Conservation (phyloP, 2,113 vertebrate genomes). For the Leucosticte australis region DNA sequence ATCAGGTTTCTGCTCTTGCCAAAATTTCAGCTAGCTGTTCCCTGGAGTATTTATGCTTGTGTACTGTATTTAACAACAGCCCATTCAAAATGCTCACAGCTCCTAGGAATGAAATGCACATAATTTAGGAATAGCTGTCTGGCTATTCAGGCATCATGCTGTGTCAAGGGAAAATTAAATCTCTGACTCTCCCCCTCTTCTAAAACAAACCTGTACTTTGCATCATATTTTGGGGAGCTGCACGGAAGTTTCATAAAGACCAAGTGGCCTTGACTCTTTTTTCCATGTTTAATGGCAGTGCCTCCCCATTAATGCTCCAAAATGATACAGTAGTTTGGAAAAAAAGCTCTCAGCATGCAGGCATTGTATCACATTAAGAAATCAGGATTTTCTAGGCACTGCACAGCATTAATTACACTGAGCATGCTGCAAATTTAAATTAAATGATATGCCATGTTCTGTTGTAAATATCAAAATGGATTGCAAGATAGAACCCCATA, state of each 20-base stretch:
- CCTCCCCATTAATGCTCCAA: constrained; percentile 40
- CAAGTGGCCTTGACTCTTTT: not conserved
- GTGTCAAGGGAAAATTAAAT: constrained; percentile 61
- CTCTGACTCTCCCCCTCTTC: not conserved
- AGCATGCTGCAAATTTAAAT: constrained; percentile 65
- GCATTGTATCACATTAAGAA: constrained; percentile 64
- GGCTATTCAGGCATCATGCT: constrained; percentile 55
- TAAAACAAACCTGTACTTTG: constrained; percentile 53
- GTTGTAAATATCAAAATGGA: constrained; percentile 56
- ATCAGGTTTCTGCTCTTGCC: constrained; percentile 43
- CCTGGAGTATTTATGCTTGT: constrained; percentile 57
- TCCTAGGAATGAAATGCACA: constrained; percentile 61
- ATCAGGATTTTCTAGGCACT: constrained; percentile 65
- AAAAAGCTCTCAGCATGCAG: constrained; percentile 61
- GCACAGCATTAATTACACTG: constrained; percentile 64
- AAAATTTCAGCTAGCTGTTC: constrained; percentile 50
- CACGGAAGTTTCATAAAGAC: constrained; percentile 32
- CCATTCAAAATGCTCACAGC: constrained; percentile 59
- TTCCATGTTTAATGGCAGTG: not conserved
- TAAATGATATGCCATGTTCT: constrained; percentile 56
- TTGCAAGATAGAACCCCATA: constrained; percentile 33
- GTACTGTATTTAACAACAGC: constrained; percentile 59
- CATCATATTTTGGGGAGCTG: constrained; percentile 35
- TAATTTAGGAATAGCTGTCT: constrained; percentile 63
- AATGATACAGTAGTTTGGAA: constrained; percentile 35